phyloP scores from a whole-genome alignment of 2,113 vertebrate species.

The Fulica atra region DNA sequence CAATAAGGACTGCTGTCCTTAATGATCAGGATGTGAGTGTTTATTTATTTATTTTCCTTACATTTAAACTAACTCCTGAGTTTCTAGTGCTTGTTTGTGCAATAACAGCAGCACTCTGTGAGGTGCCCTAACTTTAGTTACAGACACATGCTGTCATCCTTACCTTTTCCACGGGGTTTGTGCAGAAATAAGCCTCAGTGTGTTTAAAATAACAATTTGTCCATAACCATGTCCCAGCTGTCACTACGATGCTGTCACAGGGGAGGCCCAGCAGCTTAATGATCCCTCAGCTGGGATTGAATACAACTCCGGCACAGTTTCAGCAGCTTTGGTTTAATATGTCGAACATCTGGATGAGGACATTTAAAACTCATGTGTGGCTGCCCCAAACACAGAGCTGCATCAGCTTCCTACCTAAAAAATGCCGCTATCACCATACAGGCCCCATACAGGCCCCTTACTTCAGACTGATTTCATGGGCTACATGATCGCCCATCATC shows the following conservation, averaged over 20 bases:
- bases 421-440: background rate
- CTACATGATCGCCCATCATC: background rate
- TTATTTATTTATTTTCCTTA: background rate
- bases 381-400: background rate
- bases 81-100: background rate
- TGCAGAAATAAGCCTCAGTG: background rate
- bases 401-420: background rate
- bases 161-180: background rate
- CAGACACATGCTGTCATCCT: background rate
- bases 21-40: background rate
- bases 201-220: background rate
- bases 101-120: background rate
- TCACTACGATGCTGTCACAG: background rate
- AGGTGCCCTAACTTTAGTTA: background rate
- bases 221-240: background rate
- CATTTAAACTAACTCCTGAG: background rate
- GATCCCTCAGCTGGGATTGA: background rate
- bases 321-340: background rate
- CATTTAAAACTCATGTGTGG: background rate
- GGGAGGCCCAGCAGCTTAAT: background rate
- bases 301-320: background rate
- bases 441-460: accelerated
- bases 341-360: background rate
- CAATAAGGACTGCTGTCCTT: background rate
- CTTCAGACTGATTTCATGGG: background rate